Evolutionary conservation across 2,797 vertebrate species (phyloP), one percentile per base, ranked within the genome.

Genomic region (Sparus aurata): DNA sequence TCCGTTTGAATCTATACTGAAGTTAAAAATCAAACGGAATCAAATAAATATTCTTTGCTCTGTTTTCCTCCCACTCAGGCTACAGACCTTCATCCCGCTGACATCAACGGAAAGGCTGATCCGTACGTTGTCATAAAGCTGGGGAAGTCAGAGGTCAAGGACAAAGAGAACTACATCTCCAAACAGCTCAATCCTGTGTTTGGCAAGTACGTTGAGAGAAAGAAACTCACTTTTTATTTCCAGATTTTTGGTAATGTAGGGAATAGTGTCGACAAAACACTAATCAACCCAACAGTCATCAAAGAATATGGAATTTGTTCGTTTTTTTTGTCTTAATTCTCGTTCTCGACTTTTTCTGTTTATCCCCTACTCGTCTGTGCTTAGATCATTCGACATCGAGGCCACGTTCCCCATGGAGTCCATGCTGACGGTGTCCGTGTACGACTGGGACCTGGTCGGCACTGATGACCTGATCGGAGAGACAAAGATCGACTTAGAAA

Each of bases 101-200:
- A 99, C 82, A 98, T 99, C 90, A 99, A 99, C 0, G 98, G 98
- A 27, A 99, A 99, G 85, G 98, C 98, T 0, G 98, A 99, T 83
- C 98, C 98, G 0, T 99, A 99, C 2, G 79, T 99, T 0, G 96
- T 95, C 90, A 97, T 99, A 85, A 97, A 96, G 83, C 91, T 99
- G 79, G 98, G 98, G n/a, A 99, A 97, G 90, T 97, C 97, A 0
- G 98, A 99, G 73, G 94, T 99, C 90, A 98, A 95, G 15, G 98
- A 99, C 94, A 99, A 99, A 89, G 98, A 99, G 91, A 99, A 98
- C 88, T 99, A 99, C 88, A 99, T 99, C 91, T 99, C 98, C 85
- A 99, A 99, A 90, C 98, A 99, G 91, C 94, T 99, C 58, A 99
- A 99, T 88, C 98, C 98, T 0, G 96, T 99, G 25, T 99, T 98